Evolutionary conservation across 2,888 invertebrate species (phyloP).

Genomic region (Augiades crinisus): DNA sequence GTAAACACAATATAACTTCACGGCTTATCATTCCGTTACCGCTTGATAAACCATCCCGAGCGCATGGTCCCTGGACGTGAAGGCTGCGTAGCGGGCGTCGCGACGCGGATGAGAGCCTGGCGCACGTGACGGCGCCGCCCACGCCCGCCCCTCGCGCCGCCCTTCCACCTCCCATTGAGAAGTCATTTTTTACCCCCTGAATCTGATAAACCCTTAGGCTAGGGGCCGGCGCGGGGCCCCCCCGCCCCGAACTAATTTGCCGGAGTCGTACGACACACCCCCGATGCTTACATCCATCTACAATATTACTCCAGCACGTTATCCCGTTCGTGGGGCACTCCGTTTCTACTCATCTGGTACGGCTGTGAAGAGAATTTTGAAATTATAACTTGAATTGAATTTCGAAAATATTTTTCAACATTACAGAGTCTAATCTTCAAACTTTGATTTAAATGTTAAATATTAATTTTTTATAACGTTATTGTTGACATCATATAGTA

Average conservation of each 20-base stretch:
- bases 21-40: slow-evolving; percentile 50
- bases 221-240: slow-evolving; percentile 60
- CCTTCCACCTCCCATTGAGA: slow-evolving; percentile 76
- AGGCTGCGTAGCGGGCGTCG: slow-evolving; percentile 54
- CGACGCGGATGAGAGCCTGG: slow-evolving; percentile 52
- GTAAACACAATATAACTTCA: slow-evolving; percentile 44
- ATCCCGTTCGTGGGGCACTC: slow-evolving; percentile 76
- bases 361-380: slow-evolving; percentile 55
- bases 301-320: slow-evolving; percentile 79
- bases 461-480: too few relatives aligned
- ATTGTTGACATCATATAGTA: too few relatives aligned
- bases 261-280: slow-evolving; percentile 80
- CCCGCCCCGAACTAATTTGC: slow-evolving; percentile 82
- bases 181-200: slow-evolving; percentile 79
- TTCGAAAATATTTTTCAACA: slow-evolving; percentile 47
- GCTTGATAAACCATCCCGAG: slow-evolving; percentile 32
- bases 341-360: slow-evolving; percentile 70
- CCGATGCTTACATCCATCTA: slow-evolving; percentile 80
- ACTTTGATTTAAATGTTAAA: too few relatives aligned
- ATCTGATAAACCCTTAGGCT: slow-evolving; percentile 75
- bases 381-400: slow-evolving; percentile 57
- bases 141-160: slow-evolving; percentile 64
- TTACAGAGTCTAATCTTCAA: too few relatives aligned
- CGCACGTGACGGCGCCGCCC: slow-evolving; percentile 77
- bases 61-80: slow-evolving; percentile 44